These are phyloP conservation scores for Catocala fraxini DNA, from an alignment of 2,888 invertebrate species.

Conservation along the genomic window DNA sequence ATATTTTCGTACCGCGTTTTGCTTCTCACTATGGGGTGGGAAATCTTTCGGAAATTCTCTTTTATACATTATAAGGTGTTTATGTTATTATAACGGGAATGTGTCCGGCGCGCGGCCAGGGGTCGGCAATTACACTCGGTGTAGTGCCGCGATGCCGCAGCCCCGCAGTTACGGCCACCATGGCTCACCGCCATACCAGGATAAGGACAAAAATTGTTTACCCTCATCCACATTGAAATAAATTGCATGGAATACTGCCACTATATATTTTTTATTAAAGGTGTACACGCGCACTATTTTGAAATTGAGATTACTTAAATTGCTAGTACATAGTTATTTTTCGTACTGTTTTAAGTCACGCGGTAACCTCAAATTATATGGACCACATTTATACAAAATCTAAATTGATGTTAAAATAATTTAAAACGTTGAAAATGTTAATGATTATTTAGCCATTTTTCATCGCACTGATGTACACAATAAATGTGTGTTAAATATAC, in stretches of 20 bases:
- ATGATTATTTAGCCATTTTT: too few species aligned
- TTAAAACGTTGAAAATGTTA: too few species aligned
- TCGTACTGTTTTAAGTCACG: too few species aligned
- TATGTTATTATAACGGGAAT: conserved; percentile 29
- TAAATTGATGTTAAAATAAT: too few species aligned
- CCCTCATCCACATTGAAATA: conserved; percentile 10
- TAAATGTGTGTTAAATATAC: too few species aligned
- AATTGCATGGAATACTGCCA: conserved; percentile 9
- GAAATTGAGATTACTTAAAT: background rate
- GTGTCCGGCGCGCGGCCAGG: background rate
- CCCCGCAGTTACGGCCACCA: conserved; percentile 21
- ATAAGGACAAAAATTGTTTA: conserved; percentile 28
- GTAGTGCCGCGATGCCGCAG: conserved; percentile 19
- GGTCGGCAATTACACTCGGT: conserved; percentile 32
- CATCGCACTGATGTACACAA: too few species aligned
- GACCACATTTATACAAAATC: too few species aligned
- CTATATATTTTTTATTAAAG: background rate
- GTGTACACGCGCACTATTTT: background rate
- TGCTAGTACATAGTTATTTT: too few species aligned
- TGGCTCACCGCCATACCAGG: conserved; percentile 11
- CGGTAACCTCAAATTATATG: too few species aligned
- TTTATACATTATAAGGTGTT: conserved; percentile 24
- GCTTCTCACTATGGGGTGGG: too few species aligned
- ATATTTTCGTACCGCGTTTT: too few species aligned
- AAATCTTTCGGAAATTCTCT: too few species aligned